phyloP scores from a whole-genome alignment of 2,888 invertebrate genomes.

The Chymomyza procnemis region DNA sequence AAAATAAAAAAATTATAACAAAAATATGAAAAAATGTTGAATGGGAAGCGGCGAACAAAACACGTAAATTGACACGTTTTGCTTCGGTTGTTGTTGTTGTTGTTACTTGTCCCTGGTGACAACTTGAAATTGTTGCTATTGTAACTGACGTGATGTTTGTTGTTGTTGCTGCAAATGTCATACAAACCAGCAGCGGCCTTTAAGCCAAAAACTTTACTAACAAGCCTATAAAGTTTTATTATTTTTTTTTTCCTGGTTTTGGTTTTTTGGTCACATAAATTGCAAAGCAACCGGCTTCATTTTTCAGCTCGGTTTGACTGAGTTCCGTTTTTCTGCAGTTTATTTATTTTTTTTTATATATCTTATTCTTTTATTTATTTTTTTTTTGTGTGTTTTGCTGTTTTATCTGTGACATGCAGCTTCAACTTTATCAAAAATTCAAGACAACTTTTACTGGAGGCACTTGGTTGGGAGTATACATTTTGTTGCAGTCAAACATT shows the following conservation, averaged over 20 bases:
- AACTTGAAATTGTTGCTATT: conserved; percentile 10
- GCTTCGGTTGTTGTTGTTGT: conserved; percentile 11
- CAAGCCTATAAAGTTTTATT: conserved; percentile 41
- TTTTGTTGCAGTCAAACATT: background rate
- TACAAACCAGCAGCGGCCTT: conserved; percentile 20
- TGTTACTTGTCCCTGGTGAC: background rate
- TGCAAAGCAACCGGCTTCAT: conserved; percentile 23
- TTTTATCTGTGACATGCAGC: conserved; percentile 1
- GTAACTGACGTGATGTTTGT: background rate
- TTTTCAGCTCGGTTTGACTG: conserved; percentile 5
- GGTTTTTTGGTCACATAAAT: conserved; percentile 6
- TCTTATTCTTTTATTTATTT: background rate
- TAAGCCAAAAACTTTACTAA: conserved; percentile 30
- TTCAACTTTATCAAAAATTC: conserved; percentile 48
- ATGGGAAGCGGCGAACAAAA: background rate
- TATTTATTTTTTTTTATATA: too few relatives aligned
- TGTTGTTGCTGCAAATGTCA: conserved; percentile 8
- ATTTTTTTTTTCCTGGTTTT: background rate
- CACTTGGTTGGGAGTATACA: background rate
- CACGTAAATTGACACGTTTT: conserved; percentile 52
- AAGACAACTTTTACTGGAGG: conserved; percentile 28
- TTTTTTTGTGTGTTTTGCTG: background rate
- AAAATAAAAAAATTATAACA: background rate
- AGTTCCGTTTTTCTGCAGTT: too few relatives aligned
- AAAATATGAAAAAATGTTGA: background rate